Base-by-base conservation (phyloP, 2,888 invertebrate species). In the Prosapia bicincta region DNA sequence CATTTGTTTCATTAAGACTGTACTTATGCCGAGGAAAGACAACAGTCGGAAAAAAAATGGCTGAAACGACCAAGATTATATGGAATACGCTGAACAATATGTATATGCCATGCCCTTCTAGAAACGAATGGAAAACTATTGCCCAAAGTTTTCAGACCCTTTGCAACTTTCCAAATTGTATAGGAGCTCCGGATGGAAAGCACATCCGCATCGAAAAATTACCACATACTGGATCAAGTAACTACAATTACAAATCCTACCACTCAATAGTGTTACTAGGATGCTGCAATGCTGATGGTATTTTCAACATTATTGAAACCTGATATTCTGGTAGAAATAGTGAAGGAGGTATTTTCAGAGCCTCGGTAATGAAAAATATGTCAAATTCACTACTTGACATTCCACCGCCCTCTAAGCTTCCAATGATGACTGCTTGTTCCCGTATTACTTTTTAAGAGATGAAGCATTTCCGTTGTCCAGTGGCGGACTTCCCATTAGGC, bases 211-310 rank as follows among this genome's bases (percentile, higher is more conserved):
- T n/a, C n/a, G n/a, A n/a, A n/a, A n/a, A n/a, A n/a, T n/a, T n/a
- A n/a, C n/a, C 81, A 15, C 81, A 82, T 75, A 71, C 76, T 20
- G 80, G 80, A 26, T 81, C 80, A 20, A 26, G 72, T 26, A 79
- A 82, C 77, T 83, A 77, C 71, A 83, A 82, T 76, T 83, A 83
- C 76, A 83, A 83, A 78, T n/a, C 24, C 1, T 81, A 79, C 71
- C 81, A 82, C 77, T 82, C 83, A 9, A 80, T 81, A 68, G 81
- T 83, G 26, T 78, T 84, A 76, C 32, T 83, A 78, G 81, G 78
- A 26, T 80, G 79, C 76, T 79, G 81, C 72, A 81, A 82, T 78
- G 82, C 82, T 20, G 81, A 82, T 79, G 81, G 81, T 15, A 30
- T 78, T 23, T 83, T 83, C 78, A 81, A 79, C 9, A 79, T 79